Evolutionary conservation across 2,113 vertebrate genomes (phyloP), one percentile per base, ranked within the genome.

Genomic region (Crotophaga sulcirostris): DNA sequence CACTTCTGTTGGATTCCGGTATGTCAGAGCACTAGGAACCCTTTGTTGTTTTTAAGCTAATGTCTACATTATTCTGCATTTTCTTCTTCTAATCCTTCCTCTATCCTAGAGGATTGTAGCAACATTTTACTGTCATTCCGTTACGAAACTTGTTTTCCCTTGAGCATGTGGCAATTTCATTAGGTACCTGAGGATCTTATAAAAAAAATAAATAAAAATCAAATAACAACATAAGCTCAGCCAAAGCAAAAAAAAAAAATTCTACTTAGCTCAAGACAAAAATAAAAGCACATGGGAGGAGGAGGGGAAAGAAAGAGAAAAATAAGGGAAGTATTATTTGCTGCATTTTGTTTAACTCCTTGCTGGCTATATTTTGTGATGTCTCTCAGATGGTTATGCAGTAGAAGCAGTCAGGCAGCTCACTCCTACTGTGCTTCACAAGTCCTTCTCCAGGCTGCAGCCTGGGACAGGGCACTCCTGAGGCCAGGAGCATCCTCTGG

Each of bases 281-380:
- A 96, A 96, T 89, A 96, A 96, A 96, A 92, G 68, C 92, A 93
- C 92, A 95, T 78, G 79, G 82, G 58, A 91, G 74, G 84, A 93
- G 73, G 74, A 91, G 49, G 52, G 82, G 54, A 89, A 66, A 28
- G 16, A 44, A 40, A 44, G 26, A 52, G 11, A 55, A 55, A 49
- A 86, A 79, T 7, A 84, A 87, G 14, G 26, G 44, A 79, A 83
- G 42, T 63, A 62, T 75, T 67, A 88, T 82, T 84, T 90, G 70
- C 28, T 70, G 64, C 11, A 31, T 33, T 83, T 55, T 40, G 49
- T 82, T 94, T 94, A 94, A 93, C 90, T 76, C 88, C 52, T 91
- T 70, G 59, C 66, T 95, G 75, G 20, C 34, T 58, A 2, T 26
- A 0, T 8, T 38, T 10, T 28, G 34, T 6, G 25, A 10, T 36